phyloP scores from a whole-genome alignment of 2,113 vertebrate genomes.

The Noturus placidus region DNA sequence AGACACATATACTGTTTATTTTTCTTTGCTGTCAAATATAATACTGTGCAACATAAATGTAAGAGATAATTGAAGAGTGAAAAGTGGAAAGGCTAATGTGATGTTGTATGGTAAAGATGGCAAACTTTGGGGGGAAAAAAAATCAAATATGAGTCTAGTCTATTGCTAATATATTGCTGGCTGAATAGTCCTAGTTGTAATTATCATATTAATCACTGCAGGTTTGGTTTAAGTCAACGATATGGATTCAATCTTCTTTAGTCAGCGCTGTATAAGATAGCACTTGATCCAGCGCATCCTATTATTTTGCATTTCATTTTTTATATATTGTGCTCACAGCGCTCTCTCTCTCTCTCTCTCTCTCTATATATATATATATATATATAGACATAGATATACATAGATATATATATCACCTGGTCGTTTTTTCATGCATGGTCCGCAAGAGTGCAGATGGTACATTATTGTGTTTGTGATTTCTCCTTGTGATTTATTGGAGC shows the following conservation, averaged over 20 bases:
- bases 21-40: neutral
- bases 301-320: neutral
- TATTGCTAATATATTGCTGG: neutral
- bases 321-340: too few species aligned
- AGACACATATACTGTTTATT: neutral
- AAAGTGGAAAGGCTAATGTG: neutral
- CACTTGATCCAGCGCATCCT: neutral
- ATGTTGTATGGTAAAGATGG: neutral
- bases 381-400: too few species aligned
- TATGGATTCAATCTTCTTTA: neutral
- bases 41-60: neutral
- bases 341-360: too few species aligned
- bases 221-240: neutral
- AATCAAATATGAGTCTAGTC: neutral
- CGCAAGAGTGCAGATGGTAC: neutral
- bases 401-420: neutral
- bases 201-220: neutral
- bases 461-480: slow-evolving; percentile 24
- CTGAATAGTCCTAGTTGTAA: neutral
- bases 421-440: neutral
- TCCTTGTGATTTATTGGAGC: neutral
- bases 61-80: neutral
- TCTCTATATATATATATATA: too few species aligned
- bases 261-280: neutral
- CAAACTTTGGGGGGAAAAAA: neutral